Base-by-base conservation (phyloP, 2,888 invertebrate species). In the Tenthredo distinguenda region DNA sequence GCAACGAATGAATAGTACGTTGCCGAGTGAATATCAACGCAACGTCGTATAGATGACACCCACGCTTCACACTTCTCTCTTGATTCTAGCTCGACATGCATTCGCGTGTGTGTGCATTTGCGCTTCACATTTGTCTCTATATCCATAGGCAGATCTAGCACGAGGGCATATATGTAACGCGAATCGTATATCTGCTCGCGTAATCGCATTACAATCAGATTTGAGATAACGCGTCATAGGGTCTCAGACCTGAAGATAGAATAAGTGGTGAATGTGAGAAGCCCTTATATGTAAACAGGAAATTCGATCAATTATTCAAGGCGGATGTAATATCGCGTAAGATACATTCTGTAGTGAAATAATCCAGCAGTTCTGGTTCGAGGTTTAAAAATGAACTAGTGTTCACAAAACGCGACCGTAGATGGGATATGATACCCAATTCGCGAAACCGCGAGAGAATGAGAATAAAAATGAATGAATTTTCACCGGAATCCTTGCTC, bases 191-290 rank as follows among this genome's bases (percentile, higher is more conserved):
- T 26, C 0, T 26, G 40, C 58, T 21, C 62, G 15, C 15, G 50
- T 81, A 81, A 81, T 81, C 81, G 81, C 40, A 81, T 81, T 62
- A 81, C 62, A 37, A 81, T 81, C 81, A 81, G 81, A 81, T 81
- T 65, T 62, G 50, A 65, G 65, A 81, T 77, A 77, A 77, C 55
- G 31, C 34, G 34, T 50, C 50, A 55, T 50, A 55, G 77, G 31
- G 55, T 77, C 47, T 77, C 72, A 47, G 77, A 2, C 10, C 55
- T 77, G 77, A 55, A 77, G 50, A 18, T 50, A 50, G 31, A 77
- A 55, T 55, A 55, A 55, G 18, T 55, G 55, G 31, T 55, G 12
- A 34, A 55, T 50, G 77, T 34, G 77, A 77, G 74, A 74, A 74
- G n/a, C 74, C 26, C 18, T 21, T 43, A 21, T 43, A 6, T 21